These are phyloP conservation scores for Sabellastarte sp. DNA, from an alignment of 2,888 invertebrate species.

Conservation along the genomic window DNA sequence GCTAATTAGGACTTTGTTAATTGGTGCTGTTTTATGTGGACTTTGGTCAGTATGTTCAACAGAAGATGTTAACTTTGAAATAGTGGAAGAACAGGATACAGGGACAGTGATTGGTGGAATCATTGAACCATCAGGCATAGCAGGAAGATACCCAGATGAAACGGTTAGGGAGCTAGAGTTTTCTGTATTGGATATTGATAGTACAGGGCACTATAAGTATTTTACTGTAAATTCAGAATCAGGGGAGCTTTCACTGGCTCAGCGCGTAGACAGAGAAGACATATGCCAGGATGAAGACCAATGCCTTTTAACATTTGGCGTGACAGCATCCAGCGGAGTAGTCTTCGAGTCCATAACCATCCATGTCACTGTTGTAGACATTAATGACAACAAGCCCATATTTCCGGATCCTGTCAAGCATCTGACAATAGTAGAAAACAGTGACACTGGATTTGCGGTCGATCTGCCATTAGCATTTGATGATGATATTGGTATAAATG, in stretches of 20 bases:
- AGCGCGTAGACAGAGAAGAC: neutral
- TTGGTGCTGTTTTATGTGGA: no score
- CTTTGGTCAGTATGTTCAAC: no score
- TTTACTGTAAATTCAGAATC: no score
- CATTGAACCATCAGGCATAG: no score
- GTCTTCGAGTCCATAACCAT: neutral
- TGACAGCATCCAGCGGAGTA: neutral
- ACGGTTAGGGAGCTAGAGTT: no score
- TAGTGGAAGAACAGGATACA: no score
- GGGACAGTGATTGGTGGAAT: no score
- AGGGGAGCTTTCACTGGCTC: neutral
- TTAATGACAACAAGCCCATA: conserved; percentile 29
- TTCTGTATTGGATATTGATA: no score
- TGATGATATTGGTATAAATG: conserved; percentile 20
- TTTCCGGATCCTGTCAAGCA: conserved; percentile 20
- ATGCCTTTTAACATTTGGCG: neutral
- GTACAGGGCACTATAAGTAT: no score
- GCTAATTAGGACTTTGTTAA: no score
- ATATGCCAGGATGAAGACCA: neutral
- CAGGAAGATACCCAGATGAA: no score
- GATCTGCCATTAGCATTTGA: conserved; percentile 24
- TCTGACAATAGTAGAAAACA: conserved; percentile 24
- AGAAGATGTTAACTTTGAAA: no score
- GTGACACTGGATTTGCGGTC: conserved; percentile 12
- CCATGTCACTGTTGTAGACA: conserved; percentile 14